phyloP scores from a whole-genome alignment of 2,113 vertebrate genomes.

The Galemys pyrenaicus region DNA sequence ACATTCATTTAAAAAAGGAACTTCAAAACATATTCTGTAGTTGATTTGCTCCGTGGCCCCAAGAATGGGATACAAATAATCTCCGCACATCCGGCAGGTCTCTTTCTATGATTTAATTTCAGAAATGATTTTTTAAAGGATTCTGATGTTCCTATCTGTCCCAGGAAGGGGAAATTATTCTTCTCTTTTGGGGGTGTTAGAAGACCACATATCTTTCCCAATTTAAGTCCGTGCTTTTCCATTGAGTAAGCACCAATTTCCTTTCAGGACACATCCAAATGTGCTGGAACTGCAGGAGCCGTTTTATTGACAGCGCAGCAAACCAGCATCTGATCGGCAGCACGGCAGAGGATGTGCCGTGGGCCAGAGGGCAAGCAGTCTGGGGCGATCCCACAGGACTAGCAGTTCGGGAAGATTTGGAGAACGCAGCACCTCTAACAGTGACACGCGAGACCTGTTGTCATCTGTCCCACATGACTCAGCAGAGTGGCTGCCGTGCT shows the following conservation, averaged over 20 bases:
- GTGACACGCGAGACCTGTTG: neutral
- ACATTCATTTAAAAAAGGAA: slow-evolving; percentile 68
- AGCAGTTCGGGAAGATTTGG: neutral
- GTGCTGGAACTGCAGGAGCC: slow-evolving; percentile 51
- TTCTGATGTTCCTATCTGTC: slow-evolving; percentile 52
- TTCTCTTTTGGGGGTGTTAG: slow-evolving; percentile 73
- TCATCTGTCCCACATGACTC: neutral
- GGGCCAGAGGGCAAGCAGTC: neutral
- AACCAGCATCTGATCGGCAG: no score
- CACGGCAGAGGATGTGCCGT: no score
- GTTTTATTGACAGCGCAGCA: slow-evolving; percentile 60
- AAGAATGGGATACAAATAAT: slow-evolving; percentile 63
- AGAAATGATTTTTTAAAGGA: slow-evolving; percentile 72
- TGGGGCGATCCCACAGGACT: no score
- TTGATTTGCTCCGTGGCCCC: slow-evolving; percentile 57
- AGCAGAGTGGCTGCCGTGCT: no score
- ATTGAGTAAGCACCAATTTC: slow-evolving; percentile 67
- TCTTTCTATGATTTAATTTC: slow-evolving; percentile 77
- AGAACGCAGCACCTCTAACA: neutral
- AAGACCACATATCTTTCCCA: slow-evolving; percentile 72
- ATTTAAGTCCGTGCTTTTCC: slow-evolving; percentile 70
- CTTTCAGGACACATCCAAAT: neutral
- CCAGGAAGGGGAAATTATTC: slow-evolving; percentile 63
- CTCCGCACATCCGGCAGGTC: slow-evolving; percentile 45
- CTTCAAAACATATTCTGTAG: slow-evolving; percentile 37